Base-by-base conservation (phyloP, 2,888 invertebrate genomes). In the Ephialtes manifestator region DNA sequence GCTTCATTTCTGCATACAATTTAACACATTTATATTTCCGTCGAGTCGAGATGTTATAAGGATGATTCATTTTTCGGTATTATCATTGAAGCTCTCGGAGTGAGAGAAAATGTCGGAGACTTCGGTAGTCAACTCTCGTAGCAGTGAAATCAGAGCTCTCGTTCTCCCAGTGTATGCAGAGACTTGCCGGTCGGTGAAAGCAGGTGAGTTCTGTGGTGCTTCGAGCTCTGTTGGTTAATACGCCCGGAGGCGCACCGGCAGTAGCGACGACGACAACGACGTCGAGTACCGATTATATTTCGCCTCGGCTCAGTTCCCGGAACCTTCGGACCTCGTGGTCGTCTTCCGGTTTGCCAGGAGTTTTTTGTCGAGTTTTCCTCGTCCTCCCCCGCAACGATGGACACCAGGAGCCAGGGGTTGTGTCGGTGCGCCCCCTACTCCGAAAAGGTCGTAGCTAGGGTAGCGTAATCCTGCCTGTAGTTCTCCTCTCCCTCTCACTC, bases 381-480 rank as follows among this genome's bases (percentile, higher is more conserved):
- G 46, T 63, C 75, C 76, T 46, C 60, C 75, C 76, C 46, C 60
- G 76, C 67, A 55, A 46, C 24, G 63, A 31, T 71, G 70, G 53
- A 65, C n/a, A 67, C 20, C 15, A 18, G 58, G 70, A 76, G 63
- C 67, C 53, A 75, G 82, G 74, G 74, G 87, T 80, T 84, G 81
- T 74, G 68, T 79, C 71, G 82, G 78, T 39, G 81, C 68, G 78
- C 63, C 76, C 78, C 65, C 71, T 78, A 79, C 63, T 77, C 18
- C 83, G 81, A 68, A 85, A 81, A 89, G 88, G 83, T 87, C 89
- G 87, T 83, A 85, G 87, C 88, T 88, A 88, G 89, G 89, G 85
- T 90, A 89, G 88, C 88, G 88, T 92, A 90, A 91, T 91, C 91
- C 91, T 85, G 88, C 88, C 89, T 88, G 89, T 88, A 87, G 83